A percentile compares a stretch with the other conserved stretches of the same genome.
Conservation (phyloP, 2,797 vertebrate species). For the Gobio occitaniae region DNA sequence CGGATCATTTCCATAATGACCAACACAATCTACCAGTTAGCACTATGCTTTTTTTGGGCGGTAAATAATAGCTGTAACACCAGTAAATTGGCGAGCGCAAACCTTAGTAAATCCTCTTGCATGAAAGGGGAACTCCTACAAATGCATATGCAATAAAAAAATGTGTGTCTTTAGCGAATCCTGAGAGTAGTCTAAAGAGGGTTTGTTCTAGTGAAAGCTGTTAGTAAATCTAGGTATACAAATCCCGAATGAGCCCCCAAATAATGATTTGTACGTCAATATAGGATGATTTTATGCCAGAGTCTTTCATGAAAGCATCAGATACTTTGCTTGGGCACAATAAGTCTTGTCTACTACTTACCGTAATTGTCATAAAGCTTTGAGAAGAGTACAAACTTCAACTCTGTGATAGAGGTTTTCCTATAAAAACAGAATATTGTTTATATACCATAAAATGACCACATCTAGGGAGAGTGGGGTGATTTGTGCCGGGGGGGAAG, state of each 20-base stretch:
- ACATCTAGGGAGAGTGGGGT: not conserved
- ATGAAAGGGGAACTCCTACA: too few relatives aligned
- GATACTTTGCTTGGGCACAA: not conserved
- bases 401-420: not conserved
- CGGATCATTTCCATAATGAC: too few relatives aligned
- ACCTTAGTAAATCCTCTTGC: too few relatives aligned
- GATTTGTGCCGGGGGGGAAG: too few relatives aligned
- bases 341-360: not conserved
- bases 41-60: too few relatives aligned
- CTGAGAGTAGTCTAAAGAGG: too few relatives aligned
- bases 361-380: not conserved
- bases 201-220: too few relatives aligned
- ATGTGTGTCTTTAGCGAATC: too few relatives aligned
- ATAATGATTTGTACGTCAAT: not conserved
- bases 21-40: too few relatives aligned
- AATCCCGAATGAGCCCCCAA: not conserved
- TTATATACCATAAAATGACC: not conserved
- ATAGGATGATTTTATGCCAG: not conserved
- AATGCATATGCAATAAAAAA: too few relatives aligned
- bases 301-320: not conserved
- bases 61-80: too few relatives aligned
- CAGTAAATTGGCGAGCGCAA: too few relatives aligned
- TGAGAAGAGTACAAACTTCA: not conserved
- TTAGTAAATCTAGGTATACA: not conserved
- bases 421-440: not conserved